These are phyloP conservation scores for Plutomurus gul DNA, from an alignment of 1,140 invertebrate species.

Conservation along the genomic window DNA sequence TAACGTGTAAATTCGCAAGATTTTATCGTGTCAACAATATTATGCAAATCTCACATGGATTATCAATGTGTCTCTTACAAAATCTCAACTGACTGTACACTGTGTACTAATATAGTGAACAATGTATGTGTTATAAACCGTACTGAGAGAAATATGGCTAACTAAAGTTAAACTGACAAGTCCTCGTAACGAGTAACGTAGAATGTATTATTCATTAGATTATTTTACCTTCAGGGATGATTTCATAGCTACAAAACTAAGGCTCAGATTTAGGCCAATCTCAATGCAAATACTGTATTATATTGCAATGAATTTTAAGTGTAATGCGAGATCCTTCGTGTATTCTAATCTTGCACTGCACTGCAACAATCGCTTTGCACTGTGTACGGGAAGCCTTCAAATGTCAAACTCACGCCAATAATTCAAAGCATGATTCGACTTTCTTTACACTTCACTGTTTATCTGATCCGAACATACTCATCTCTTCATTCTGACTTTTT, in stretches of 20 bases:
- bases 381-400: slow-evolving; percentile 13
- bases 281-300: neutral
- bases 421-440: slow-evolving; percentile 17
- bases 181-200: neutral
- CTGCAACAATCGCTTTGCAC: neutral
- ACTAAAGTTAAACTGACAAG: slow-evolving; percentile 21
- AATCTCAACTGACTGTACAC: no score
- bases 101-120: no score
- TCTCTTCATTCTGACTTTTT: slow-evolving; percentile 3
- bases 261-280: slow-evolving; percentile 14
- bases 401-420: slow-evolving; percentile 18
- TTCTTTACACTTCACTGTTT: slow-evolving; percentile 18
- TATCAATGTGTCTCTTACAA: slow-evolving; percentile 10
- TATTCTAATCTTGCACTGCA: no score
- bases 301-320: no score
- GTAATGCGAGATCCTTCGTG: no score
- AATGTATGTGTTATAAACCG: no score
- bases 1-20: neutral
- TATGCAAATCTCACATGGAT: neutral
- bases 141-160: slow-evolving; percentile 14
- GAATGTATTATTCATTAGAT: slow-evolving; percentile 26
- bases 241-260: slow-evolving; percentile 14
- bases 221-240: slow-evolving; percentile 23
- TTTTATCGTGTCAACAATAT: slow-evolving; percentile 12
- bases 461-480: slow-evolving; percentile 11